A percentile compares a stretch with the other conserved stretches of the same genome.
Conservation (phyloP, 2,888 invertebrate genomes). For the Mythimna pallens region DNA sequence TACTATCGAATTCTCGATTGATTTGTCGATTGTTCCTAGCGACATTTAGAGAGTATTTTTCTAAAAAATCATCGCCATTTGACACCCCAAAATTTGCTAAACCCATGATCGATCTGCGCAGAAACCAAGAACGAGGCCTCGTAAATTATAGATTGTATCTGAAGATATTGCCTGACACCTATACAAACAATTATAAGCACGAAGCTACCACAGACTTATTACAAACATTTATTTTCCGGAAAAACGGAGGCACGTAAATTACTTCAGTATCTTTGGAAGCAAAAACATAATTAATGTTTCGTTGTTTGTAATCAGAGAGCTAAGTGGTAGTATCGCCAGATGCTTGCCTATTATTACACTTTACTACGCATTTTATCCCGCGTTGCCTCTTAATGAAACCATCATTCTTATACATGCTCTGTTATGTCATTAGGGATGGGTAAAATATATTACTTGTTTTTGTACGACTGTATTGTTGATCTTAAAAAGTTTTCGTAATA, state of each 20-base stretch:
- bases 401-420: conserved; percentile 66
- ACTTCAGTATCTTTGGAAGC: conserved; percentile 83
- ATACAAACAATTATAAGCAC: conserved; percentile 68
- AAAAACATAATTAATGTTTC: conserved; percentile 88
- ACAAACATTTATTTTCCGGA: conserved; percentile 81
- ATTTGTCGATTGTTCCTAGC: not conserved
- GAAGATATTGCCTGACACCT: conserved; percentile 61
- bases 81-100: not conserved
- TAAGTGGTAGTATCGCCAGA: conserved; percentile 79
- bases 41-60: not conserved
- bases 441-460: conserved; percentile 14
- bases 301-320: conserved; percentile 85
- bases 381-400: conserved; percentile 65
- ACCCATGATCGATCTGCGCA: conserved; percentile 26
- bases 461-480: not conserved
- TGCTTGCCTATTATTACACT: conserved; percentile 72
- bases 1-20: not conserved
- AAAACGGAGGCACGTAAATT: conserved; percentile 82
- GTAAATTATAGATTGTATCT: conserved; percentile 52
- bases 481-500: not conserved
- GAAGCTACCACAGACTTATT: conserved; percentile 78
- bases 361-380: conserved; percentile 69
- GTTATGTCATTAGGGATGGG: conserved; percentile 64
- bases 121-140: conserved; percentile 23
- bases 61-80: not conserved